A percentile compares a stretch with the other conserved stretches of the same genome.
phyloP scores from a whole-genome alignment of 2,113 vertebrate species.

The Vanacampus margaritifer region DNA sequence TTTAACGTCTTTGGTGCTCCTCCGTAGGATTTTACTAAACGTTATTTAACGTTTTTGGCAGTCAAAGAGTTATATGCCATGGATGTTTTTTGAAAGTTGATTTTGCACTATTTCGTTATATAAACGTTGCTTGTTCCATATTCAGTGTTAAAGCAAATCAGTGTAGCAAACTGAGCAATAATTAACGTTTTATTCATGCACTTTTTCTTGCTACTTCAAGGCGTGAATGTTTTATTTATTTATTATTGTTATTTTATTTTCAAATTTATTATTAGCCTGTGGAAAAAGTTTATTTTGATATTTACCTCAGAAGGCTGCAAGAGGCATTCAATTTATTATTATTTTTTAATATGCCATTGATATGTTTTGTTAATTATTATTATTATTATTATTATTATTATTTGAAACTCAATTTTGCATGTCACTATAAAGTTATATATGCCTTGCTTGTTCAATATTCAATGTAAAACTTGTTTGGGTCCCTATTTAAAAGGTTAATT shows the following conservation, averaged over 20 bases:
- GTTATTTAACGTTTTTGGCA: too few relatives aligned
- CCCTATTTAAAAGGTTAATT: constrained; percentile 10
- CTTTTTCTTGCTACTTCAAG: not conserved
- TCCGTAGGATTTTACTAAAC: too few relatives aligned
- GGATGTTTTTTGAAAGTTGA: too few relatives aligned
- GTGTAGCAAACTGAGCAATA: too few relatives aligned
- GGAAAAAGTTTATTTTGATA: not conserved
- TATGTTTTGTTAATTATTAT: constrained; percentile 1
- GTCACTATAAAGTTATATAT: not conserved
- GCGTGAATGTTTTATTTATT: too few relatives aligned
- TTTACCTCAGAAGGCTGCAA: not conserved
- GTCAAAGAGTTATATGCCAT: too few relatives aligned
- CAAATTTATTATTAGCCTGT: not conserved
- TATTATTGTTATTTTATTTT: not conserved
- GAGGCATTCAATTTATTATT: not conserved
- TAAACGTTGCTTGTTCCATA: too few relatives aligned
- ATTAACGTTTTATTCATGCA: not conserved
- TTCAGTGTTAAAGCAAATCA: too few relatives aligned
- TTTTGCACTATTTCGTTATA: too few relatives aligned
- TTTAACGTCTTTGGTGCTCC: too few relatives aligned
- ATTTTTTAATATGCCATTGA: not conserved
- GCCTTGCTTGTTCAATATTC: constrained; percentile 1
- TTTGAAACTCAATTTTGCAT: not conserved
- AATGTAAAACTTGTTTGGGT: constrained; percentile 5
- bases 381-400: not conserved